A percentile compares a stretch with the other conserved stretches of the same genome.
Conservation (phyloP, 2,888 invertebrate species). For the Lasioglossum figueresi region DNA sequence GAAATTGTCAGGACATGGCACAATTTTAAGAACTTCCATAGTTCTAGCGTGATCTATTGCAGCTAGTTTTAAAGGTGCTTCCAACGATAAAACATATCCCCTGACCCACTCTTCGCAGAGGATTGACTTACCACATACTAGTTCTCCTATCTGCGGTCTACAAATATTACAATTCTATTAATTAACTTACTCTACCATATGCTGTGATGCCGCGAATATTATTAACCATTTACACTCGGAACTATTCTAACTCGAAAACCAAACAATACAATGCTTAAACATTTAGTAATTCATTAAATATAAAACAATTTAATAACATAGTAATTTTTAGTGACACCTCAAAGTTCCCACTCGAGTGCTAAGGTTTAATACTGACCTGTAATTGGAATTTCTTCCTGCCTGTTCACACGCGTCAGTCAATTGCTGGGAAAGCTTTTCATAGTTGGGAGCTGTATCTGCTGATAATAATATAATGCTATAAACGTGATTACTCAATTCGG, state of each 20-base stretch:
- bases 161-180: slow-evolving; percentile 19
- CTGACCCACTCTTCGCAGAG: slow-evolving; percentile 75
- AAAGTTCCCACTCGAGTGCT: neutral
- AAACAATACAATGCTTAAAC: neutral
- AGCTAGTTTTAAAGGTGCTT: slow-evolving; percentile 67
- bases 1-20: slow-evolving; percentile 68
- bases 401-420: slow-evolving; percentile 58
- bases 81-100: slow-evolving; percentile 71
- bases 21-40: slow-evolving; percentile 49
- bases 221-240: neutral
- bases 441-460: slow-evolving; percentile 2
- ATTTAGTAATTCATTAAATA: neutral
- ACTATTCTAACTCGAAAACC: neutral
- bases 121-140: slow-evolving; percentile 70
- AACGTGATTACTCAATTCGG: slow-evolving; percentile 48
- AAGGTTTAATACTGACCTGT: slow-evolving; percentile 53
- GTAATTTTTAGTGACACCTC: neutral
- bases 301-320: neutral
- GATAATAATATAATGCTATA: slow-evolving; percentile 65
- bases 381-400: slow-evolving; percentile 13
- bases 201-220: neutral
- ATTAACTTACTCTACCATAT: neutral
- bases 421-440: slow-evolving; percentile 46
- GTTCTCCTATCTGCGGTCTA: slow-evolving; percentile 71
- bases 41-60: slow-evolving; percentile 74